A percentile compares a stretch with the other conserved stretches of the same genome.
phyloP scores from a whole-genome alignment of 2,888 invertebrate genomes.

The Anodontia alba region DNA sequence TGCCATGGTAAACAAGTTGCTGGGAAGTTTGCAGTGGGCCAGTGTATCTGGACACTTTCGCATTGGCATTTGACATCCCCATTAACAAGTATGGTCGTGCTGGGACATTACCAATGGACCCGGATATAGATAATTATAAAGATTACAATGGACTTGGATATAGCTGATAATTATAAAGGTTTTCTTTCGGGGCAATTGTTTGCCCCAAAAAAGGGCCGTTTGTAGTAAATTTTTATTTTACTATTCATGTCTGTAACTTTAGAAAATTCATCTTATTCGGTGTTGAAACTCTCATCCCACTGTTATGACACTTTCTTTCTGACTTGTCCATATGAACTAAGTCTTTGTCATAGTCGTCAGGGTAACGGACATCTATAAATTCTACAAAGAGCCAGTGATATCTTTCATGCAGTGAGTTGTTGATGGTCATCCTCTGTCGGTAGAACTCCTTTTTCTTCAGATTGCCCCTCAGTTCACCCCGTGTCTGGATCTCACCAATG shows the following conservation, averaged over 20 bases:
- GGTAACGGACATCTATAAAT: neutral
- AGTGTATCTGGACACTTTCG: too few species aligned
- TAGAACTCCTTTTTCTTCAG: neutral
- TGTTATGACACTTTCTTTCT: neutral
- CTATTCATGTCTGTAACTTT: neutral
- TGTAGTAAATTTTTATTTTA: neutral
- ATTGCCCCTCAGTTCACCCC: neutral
- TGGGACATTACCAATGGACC: too few species aligned
- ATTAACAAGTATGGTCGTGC: too few species aligned
- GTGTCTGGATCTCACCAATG: neutral
- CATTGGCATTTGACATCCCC: too few species aligned
- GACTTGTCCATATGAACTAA: neutral
- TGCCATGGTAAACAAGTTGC: too few species aligned
- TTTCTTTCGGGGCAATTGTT: neutral
- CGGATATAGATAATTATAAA: too few species aligned
- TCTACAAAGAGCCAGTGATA: neutral
- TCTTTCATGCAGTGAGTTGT: neutral
- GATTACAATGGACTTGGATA: too few species aligned
- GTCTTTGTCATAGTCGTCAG: neutral
- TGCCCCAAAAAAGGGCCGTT: neutral
- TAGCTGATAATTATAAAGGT: too few species aligned
- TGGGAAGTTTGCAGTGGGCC: too few species aligned
- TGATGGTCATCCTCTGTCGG: neutral
- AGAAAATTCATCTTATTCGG: neutral
- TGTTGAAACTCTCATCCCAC: neutral